Evolutionary conservation across 2,797 vertebrate genomes (phyloP).

Genomic region (Enteromius unitaeniatus): DNA sequence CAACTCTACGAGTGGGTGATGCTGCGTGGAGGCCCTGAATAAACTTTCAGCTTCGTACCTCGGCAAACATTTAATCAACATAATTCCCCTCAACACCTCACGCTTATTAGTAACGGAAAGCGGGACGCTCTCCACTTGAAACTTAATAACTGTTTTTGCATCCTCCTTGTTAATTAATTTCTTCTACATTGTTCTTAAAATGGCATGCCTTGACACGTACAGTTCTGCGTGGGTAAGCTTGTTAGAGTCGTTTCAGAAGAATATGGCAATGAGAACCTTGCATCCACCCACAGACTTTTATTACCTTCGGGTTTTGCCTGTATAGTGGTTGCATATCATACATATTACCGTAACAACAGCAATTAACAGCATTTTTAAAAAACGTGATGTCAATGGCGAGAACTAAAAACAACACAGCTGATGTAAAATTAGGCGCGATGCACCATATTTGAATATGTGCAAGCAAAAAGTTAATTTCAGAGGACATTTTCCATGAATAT

Average conservation of each 20-base stretch:
- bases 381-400: background rate
- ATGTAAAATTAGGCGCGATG: background rate
- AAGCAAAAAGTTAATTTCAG: background rate
- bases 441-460: background rate
- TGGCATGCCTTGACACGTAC: constrained; percentile 37
- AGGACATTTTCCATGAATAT: background rate
- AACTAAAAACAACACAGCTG: background rate
- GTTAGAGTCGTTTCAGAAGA: constrained; percentile 50
- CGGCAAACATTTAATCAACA: constrained; percentile 16
- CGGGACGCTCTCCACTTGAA: background rate
- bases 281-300: constrained; percentile 51
- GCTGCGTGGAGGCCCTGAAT: background rate
- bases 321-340: constrained; percentile 44
- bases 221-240: constrained; percentile 36
- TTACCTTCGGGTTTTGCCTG: constrained; percentile 44
- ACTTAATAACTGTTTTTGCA: constrained; percentile 26
- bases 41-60: constrained; percentile 13
- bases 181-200: constrained; percentile 28
- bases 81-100: constrained; percentile 29
- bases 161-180: constrained; percentile 43
- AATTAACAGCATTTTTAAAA: constrained; percentile 34
- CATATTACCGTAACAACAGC: constrained; percentile 38
- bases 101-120: constrained; percentile 12
- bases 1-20: constrained; percentile 13
- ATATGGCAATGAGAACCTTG: constrained; percentile 34